Evolutionary conservation across 2,797 vertebrate species (phyloP), one percentile per base, ranked within the genome.

Genomic region (Brachymystax lenok): DNA sequence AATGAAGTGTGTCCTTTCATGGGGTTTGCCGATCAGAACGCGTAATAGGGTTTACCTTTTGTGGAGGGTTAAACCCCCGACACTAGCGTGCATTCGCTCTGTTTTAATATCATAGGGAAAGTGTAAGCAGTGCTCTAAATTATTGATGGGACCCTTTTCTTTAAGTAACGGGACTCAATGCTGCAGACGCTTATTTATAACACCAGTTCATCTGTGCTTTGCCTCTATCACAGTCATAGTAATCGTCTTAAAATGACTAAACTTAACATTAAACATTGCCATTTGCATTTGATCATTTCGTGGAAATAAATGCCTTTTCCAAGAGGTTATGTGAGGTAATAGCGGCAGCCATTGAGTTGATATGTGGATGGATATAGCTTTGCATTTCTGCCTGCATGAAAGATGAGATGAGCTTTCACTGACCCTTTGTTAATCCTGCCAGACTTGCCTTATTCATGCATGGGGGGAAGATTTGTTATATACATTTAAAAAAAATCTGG

Each of bases 71-170:
- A 63, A 12, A 74, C 10, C 24, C 69, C 81, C 75, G 74, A 19
- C 82, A 78, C 78, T 73, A 78, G 78, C 79, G 72, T 46, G 24
- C 79, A 13, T 46, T 77, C 69, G 76, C 74, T 12, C 19, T 72
- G 75, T 82, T 81, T 80, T 67, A 81, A 83, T 79, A 69, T 85
- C 10, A 82, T 69, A 70, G 76, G 79, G 84, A 80, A 71, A 16
- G 82, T 92, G 86, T 93, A 88, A 88, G 91, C 89, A 90, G 85
- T 77, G 80, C 77, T 4, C 80, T 93, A 83, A 90, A 92, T 93
- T 91, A 93, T 94, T 89, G 71, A 92, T 93, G 79, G 88, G 84
- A 82, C 87, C 86, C 84, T 89, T 85, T 85, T 79, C 87, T 86
- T 88, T 87, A 83, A 79, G 77, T 78, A 82, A 80, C 13, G 64